Base-by-base conservation (phyloP, 2,888 invertebrate species). In the Apocheima hispidaria region DNA sequence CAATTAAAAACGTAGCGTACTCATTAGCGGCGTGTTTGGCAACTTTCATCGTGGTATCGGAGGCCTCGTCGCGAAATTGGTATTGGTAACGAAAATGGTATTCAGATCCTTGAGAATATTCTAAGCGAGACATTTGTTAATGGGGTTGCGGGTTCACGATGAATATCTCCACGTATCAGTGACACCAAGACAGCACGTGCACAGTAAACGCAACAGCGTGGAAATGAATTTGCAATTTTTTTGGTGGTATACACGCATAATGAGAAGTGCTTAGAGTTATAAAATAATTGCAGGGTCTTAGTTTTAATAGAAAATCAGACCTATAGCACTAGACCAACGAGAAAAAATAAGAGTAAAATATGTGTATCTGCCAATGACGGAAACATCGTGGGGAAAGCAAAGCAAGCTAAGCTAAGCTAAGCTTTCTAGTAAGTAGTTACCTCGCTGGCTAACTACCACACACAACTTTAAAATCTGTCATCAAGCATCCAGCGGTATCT, bases 1-100 rank as follows among this genome's bases (percentile, higher is more conserved):
- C 57, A 60, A 55, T 61, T 60, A 65, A 55, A 50, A 60, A 36
- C 4, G 55, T 56, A 41, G 53, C 26, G 55, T 28, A 50, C 10
- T 50, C 21, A 60, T 54, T 52, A 49, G 60, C 20, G 7, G n/a
- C 36, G 28, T 60, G n/a, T 44, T 50, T 44, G 46, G 18, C 3
- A 44, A 55, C 55, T 55, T 55, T 51, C 60, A 38, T 60, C 20
- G 44, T 36, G n/a, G 41, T 26, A n/a, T 46, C 16, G 16, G 9
- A 28, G 50, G 35, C 21, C 6, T 43, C 16, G 38, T 33, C n/a
- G 18, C 14, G 20, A 38, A 23, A 20, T 33, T 6, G 10, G 12
- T 14, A 23, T 36, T 38, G n/a, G n/a, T n/a, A n/a, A n/a, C n/a
- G n/a, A n/a, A 41, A 46, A 50, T 41, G 36, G 2, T 35, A 51